phyloP scores from a whole-genome alignment of 2,113 vertebrate species.

The Zosterops lateralis region DNA sequence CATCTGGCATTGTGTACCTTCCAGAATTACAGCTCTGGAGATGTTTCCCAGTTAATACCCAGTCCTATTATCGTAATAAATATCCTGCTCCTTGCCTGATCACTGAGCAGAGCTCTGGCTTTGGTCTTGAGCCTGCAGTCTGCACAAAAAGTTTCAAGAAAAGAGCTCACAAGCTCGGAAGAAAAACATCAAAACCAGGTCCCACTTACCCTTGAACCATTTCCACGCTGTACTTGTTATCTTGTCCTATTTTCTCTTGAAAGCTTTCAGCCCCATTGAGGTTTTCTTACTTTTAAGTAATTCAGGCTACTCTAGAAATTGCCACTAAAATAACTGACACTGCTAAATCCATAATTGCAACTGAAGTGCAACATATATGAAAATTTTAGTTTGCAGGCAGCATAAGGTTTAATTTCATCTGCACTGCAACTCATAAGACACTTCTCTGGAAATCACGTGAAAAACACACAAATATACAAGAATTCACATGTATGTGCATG shows the following conservation, averaged over 20 bases:
- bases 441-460: neutral
- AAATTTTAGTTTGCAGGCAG: neutral
- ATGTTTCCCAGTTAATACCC: neutral
- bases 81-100: neutral
- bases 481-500: neutral
- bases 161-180: neutral
- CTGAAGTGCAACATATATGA: neutral
- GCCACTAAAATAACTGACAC: neutral
- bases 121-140: neutral
- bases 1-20: neutral
- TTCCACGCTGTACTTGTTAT: neutral
- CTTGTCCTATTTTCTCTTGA: neutral
- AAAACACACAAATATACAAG: neutral
- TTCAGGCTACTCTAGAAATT: neutral
- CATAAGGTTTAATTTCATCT: neutral
- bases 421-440: neutral
- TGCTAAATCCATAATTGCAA: neutral
- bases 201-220: neutral
- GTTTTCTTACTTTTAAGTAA: neutral
- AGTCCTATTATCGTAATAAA: neutral
- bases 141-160: neutral
- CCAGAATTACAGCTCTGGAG: neutral
- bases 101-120: neutral
- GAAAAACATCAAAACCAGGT: neutral
- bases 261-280: neutral